Evolutionary conservation across 2,888 invertebrate species (phyloP).

Genomic region (Prosopocoilus inquinatus): DNA sequence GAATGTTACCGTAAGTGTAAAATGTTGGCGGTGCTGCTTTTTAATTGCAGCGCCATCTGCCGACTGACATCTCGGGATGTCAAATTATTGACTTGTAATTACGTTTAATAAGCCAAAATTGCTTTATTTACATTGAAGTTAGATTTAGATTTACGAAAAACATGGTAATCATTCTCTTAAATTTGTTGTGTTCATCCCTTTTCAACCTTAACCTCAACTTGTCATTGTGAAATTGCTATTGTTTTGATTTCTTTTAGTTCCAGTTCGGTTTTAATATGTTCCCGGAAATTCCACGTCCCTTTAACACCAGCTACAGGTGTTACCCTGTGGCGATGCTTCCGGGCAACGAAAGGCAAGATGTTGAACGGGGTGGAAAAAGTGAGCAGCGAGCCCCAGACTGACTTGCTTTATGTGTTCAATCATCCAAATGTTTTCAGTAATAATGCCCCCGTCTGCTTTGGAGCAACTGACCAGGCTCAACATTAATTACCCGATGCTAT

Average conservation of each 20-base stretch:
- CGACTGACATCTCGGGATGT: too few species aligned
- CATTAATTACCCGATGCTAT: slow-evolving; percentile 98
- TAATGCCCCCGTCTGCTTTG: slow-evolving; percentile 96
- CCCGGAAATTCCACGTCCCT: slow-evolving; percentile 77
- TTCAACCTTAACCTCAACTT: background rate
- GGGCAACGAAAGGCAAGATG: slow-evolving; percentile 89
- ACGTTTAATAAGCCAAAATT: background rate
- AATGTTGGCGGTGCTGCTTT: too few species aligned
- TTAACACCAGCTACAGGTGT: slow-evolving; percentile 83
- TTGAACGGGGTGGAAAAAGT: slow-evolving; percentile 97
- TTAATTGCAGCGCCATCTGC: too few species aligned
- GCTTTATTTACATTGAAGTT: background rate
- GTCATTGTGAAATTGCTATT: slow-evolving; percentile 11
- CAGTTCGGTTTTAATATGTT: slow-evolving; percentile 89
- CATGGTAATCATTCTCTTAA: background rate
- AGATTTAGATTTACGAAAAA: background rate
- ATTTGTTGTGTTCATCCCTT: too few species aligned
- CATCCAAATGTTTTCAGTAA: slow-evolving; percentile 63
- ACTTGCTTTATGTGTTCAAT: background rate
- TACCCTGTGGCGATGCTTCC: slow-evolving; percentile 95
- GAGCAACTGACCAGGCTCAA: slow-evolving; percentile 90
- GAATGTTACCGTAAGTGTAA: too few species aligned
- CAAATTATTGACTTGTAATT: too few species aligned
- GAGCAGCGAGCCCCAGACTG: slow-evolving; percentile 41
- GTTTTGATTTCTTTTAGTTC: slow-evolving; percentile 54